A percentile compares a stretch with the other conserved stretches of the same genome.
Evolutionary conservation across 2,113 vertebrate species (phyloP).

Genomic region (Vicugna pacos): DNA sequence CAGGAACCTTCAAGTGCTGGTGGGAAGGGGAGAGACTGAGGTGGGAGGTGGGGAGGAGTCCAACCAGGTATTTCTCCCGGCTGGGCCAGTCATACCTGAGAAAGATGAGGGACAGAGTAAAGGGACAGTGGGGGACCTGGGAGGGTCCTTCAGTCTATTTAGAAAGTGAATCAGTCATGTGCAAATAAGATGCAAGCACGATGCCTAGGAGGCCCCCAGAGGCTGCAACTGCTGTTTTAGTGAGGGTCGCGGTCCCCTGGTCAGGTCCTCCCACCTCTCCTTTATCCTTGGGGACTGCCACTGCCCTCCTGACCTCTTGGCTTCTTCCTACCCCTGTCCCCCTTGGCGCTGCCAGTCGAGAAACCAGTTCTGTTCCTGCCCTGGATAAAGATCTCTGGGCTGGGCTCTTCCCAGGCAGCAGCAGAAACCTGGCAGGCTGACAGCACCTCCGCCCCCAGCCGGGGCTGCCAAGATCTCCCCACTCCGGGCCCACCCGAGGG

Average conservation of each 20-base stretch:
- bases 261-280: background rate
- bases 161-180: background rate
- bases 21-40: background rate
- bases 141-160: background rate
- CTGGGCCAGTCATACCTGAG: slow-evolving; percentile 36
- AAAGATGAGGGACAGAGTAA: background rate
- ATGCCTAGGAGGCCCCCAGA: background rate
- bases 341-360: slow-evolving; percentile 69
- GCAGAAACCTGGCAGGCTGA: slow-evolving; percentile 69
- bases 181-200: fast-evolving
- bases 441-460: background rate
- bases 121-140: background rate
- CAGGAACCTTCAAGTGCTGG: background rate
- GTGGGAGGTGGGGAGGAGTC: background rate
- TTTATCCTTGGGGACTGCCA: background rate
- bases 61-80: slow-evolving; percentile 64
- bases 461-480: background rate
- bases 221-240: too few relatives aligned
- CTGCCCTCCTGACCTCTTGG: slow-evolving; percentile 72
- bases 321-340: slow-evolving; percentile 56
- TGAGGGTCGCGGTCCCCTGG: background rate
- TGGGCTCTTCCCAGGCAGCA: slow-evolving; percentile 67
- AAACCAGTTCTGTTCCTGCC: slow-evolving; percentile 80
- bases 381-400: slow-evolving; percentile 81
- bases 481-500: background rate